Percentiles rank a stretch among this genome's conserved stretches.
Evolutionary conservation across 2,113 vertebrate species (phyloP).

Genomic region (Redunca redunca): DNA sequence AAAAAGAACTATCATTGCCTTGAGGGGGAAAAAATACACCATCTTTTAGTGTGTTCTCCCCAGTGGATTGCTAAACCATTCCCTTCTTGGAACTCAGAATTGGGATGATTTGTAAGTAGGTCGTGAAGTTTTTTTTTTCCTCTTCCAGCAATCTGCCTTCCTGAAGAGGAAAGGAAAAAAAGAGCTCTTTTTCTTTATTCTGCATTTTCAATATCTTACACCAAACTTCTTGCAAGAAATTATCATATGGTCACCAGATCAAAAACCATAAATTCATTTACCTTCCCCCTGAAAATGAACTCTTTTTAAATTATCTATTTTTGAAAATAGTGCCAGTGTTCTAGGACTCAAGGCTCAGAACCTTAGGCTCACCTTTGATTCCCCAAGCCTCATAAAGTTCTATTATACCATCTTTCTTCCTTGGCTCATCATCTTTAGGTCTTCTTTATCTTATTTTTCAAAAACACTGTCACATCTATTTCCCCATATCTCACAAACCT

Average conservation of each 20-base stretch:
- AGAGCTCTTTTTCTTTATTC: background rate
- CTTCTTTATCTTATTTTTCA: background rate
- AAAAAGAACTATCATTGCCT: background rate
- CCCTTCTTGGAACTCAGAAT: background rate
- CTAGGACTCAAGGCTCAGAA: background rate
- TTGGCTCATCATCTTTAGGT: background rate
- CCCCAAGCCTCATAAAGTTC: background rate
- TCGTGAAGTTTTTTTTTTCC: background rate
- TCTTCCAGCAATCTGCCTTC: background rate
- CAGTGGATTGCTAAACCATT: background rate
- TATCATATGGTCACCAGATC: background rate
- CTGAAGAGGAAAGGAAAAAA: background rate
- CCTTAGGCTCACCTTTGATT: background rate
- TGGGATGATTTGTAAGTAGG: conserved; percentile 24
- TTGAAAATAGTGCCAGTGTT: background rate
- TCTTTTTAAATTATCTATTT: background rate
- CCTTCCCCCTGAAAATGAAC: background rate
- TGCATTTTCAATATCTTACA: background rate
- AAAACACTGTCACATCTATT: background rate
- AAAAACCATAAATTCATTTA: background rate
- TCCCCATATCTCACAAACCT: background rate
- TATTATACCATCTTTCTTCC: background rate
- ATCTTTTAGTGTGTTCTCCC: background rate
- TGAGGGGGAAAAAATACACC: background rate
- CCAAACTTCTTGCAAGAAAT: background rate